Conservation (phyloP, 92 coral and sea anemone species). For the Anthopleura xanthogrammica region DNA sequence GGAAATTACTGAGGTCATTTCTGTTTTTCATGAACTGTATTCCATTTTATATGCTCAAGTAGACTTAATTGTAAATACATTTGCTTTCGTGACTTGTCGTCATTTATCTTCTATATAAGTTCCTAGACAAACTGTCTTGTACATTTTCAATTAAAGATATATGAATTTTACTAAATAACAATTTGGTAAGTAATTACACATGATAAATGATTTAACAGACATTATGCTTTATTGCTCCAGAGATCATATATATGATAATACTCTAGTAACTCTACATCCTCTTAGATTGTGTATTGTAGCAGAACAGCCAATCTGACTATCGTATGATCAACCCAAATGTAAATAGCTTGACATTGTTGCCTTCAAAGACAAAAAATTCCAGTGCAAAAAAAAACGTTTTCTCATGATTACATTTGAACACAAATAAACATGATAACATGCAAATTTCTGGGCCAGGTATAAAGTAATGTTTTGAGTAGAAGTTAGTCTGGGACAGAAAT, state of each 20-base stretch:
- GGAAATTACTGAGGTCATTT: neutral
- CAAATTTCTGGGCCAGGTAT: too few species aligned
- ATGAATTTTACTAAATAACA: constrained; percentile 5
- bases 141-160: neutral
- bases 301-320: neutral
- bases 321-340: neutral
- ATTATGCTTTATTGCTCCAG: neutral
- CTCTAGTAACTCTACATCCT: neutral
- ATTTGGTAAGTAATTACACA: neutral
- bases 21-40: neutral
- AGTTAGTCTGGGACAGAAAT: too few species aligned
- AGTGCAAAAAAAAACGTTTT: neutral
- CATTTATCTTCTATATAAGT: neutral
- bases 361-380: neutral
- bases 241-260: neutral
- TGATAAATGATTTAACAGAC: constrained; percentile 8
- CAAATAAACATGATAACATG: too few species aligned
- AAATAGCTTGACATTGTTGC: neutral
- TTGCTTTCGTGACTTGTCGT: neutral
- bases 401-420: neutral
- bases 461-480: too few species aligned
- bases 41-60: neutral
- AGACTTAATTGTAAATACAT: neutral
- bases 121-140: neutral
- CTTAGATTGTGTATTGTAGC: neutral